Base-by-base conservation (phyloP, 2,797 vertebrate genomes). In the Dendrocincla fuliginosa region DNA sequence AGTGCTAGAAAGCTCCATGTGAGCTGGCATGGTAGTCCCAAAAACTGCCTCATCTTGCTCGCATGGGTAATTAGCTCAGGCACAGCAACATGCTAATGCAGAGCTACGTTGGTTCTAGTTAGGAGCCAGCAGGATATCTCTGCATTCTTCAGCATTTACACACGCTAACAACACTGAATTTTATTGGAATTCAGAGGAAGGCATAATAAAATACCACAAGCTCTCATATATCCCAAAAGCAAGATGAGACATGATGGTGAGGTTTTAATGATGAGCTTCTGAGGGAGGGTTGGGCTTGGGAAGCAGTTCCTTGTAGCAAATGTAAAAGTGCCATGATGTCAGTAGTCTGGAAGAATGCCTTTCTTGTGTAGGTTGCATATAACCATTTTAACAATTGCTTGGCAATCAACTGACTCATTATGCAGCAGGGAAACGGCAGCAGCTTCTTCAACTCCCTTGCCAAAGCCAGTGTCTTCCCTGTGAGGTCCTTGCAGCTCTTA, bases 241-340 rank as follows among this genome's bases (percentile, higher is more conserved):
- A 94, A 86, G 90, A 93, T 75, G 79, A 95, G 87, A 81, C 91
- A 76, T 15, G 76, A 87, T 57, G 61, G 61, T 69, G 61, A 89
- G 50, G 50, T 91, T 89, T 85, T 81, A 71, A 52, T 59, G 61
- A 75, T 59, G 61, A 93, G 53, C 75, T 91, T 83, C 71, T 80
- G 76, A 79, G 30, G 33, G 41, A 79, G 84, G 80, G 77, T 55
- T 90, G 81, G 90, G 87, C 75, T 94, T 85, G 76, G 69, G 89
- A 95, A 89, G 79, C 28, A 33, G 75, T 93, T 96, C 87, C 79
- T 91, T 87, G 75, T 50, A 88, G 47, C 47, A 73, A 41, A 75
- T 53, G 52, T 83, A 28, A 33, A 85, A 84, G 81, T 74, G 56
- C 53, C 42, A 37, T 94, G 89, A 89, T 84, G 82, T 87, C 83